Percentiles rank a stretch among this genome's conserved stretches.
Evolutionary conservation across 2,797 vertebrate genomes (phyloP).

Genomic region (Ctenochaetus hawaiiensis): DNA sequence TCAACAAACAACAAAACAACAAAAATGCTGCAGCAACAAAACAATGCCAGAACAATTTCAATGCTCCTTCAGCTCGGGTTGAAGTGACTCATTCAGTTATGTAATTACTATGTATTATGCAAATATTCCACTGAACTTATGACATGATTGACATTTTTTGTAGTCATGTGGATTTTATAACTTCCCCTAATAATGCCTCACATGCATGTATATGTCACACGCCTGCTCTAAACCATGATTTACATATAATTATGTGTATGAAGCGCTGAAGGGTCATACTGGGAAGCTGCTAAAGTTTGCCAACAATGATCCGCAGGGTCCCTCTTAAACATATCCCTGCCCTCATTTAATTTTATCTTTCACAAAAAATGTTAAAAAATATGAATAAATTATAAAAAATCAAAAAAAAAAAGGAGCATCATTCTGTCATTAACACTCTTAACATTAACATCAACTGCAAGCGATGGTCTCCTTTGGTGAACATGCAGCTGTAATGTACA

Average conservation of each 20-base stretch:
- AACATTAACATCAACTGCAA: too few species aligned
- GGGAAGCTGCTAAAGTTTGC: background rate
- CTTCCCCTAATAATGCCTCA: background rate
- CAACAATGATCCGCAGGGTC: background rate
- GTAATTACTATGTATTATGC: conserved; percentile 4
- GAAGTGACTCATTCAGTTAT: conserved; percentile 6
- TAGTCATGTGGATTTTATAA: background rate
- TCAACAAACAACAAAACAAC: background rate
- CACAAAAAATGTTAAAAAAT: background rate
- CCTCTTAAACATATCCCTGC: background rate
- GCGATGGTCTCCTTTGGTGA: too few species aligned
- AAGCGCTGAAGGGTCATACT: background rate
- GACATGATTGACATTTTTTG: conserved; percentile 9
- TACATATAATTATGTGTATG: background rate
- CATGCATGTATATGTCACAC: background rate
- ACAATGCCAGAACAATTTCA: background rate
- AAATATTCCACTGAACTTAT: conserved; percentile 5
- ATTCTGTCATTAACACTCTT: too few species aligned
- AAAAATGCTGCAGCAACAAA: background rate
- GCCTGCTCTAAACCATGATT: background rate
- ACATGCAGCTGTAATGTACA: too few species aligned
- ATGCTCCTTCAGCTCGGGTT: background rate
- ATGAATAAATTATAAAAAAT: background rate
- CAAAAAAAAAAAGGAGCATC: too few species aligned
- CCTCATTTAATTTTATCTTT: background rate